Conservation (phyloP, 2,797 vertebrate species). For the Liasis olivaceus region DNA sequence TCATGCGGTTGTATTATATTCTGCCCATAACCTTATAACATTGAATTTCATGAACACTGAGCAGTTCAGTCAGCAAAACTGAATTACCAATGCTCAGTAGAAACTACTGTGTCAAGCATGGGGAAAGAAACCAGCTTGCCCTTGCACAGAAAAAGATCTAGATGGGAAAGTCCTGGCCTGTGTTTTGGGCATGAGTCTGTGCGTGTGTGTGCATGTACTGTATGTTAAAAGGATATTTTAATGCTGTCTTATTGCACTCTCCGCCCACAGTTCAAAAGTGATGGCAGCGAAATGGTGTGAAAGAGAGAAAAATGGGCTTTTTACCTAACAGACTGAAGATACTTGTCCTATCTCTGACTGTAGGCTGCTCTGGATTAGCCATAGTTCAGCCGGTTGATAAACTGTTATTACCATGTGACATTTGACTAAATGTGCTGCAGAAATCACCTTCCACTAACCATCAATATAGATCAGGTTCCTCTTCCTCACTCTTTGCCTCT, state of each 20-base stretch:
- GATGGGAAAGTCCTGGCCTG: neutral
- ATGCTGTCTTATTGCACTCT: slow-evolving; percentile 41
- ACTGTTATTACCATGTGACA: slow-evolving; percentile 75
- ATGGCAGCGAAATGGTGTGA: slow-evolving; percentile 4
- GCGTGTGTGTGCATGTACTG: neutral
- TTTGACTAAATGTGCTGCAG: slow-evolving; percentile 61
- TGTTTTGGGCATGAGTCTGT: neutral
- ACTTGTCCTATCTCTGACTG: neutral
- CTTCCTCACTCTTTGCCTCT: slow-evolving; percentile 11
- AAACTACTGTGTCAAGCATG: neutral
- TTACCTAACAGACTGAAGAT: neutral
- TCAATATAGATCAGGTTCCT: slow-evolving; percentile 51
- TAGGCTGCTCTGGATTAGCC: slow-evolving; percentile 32
- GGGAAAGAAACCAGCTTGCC: neutral
- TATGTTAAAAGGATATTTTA: neutral
- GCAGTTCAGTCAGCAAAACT: neutral
- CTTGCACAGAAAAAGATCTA: neutral
- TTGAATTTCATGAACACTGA: fast-evolving
- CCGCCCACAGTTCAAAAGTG: slow-evolving; percentile 18
- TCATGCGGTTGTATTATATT: neutral
- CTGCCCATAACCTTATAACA: neutral
- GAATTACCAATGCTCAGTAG: neutral
- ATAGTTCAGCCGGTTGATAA: slow-evolving; percentile 6
- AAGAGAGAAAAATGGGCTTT: slow-evolving; percentile 30
- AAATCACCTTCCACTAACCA: slow-evolving; percentile 69